phyloP scores from a whole-genome alignment of 2,797 vertebrate species.

The Sebastes flavidus region DNA sequence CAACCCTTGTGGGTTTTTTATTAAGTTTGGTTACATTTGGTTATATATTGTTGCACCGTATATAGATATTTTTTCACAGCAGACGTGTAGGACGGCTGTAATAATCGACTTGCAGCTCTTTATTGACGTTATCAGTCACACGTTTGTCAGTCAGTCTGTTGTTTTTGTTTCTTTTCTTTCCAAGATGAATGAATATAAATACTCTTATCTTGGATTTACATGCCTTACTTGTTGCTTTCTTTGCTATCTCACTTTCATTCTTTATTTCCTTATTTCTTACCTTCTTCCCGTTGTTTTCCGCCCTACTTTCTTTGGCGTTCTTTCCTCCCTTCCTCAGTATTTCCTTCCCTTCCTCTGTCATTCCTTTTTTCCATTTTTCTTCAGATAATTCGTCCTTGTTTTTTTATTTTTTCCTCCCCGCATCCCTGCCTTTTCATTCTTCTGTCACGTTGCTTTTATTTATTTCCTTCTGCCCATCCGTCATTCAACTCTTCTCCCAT shows the following conservation, averaged over 20 bases:
- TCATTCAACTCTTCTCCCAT: not conserved
- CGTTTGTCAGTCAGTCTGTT: not conserved
- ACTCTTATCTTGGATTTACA: not conserved
- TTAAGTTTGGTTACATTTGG: not conserved
- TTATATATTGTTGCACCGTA: not conserved
- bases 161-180: not conserved
- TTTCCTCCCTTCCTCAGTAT: not conserved
- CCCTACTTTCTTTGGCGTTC: not conserved
- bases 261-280: not conserved
- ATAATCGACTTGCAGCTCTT: not conserved
- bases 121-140: not conserved
- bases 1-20: not conserved
- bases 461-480: not conserved
- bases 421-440: not conserved
- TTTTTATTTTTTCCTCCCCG: accelerated
- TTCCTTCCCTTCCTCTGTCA: not conserved
- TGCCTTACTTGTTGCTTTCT: not conserved
- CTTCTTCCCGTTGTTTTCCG: not conserved
- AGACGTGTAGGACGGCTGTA: not conserved
- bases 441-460: not conserved
- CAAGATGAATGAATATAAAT: not conserved
- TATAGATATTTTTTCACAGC: not conserved
- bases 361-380: not conserved
- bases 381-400: not conserved
- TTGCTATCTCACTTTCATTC: not conserved